Evolutionary conservation across 2,797 vertebrate species (phyloP), one percentile per base, ranked within the genome.

Genomic region (Myotis pilosus): DNA sequence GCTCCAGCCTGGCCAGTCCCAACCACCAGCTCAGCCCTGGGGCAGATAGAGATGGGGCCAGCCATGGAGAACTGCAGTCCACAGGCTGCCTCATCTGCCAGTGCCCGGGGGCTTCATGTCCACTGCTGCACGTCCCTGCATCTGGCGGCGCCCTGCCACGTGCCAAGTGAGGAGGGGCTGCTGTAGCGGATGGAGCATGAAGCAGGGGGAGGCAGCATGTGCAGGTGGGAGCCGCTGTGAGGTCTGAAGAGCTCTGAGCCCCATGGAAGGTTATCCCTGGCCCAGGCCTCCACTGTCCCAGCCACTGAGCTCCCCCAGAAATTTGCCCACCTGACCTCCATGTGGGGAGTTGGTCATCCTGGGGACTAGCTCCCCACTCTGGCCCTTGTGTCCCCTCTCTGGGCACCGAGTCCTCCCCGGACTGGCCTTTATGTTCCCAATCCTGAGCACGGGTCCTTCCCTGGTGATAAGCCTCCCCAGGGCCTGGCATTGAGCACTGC

Each of bases 151-250:
- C 38, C 74, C 22, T 23, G 15, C 41, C 6, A 0, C 6, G 15
- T 20, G 41, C 38, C 30, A 28, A 22, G 3, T 22, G 6, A 74
- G 53, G 2, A 25, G 4, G 20, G 51, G 44, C 20, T 1, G 9
- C 44, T 28, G 11, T 6, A 3, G 6, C 0, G 3, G 19, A 30
- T 3, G 8, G 22, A 5, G 3, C 15, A 44, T 8, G 15, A 28
- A 53, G 49, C 38, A 20, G 41, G 53, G 4, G 55, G 22, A 16
- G n/a, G 22, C 53, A 41, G 55, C 38, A 15, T 4, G 13, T 5
- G 47, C 1, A 5, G 25, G 3, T 22, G 33, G 44, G 41, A 60
- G 33, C 10, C 2, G 12, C 0, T 8, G 44, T 16, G 16, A 23
- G 51, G 4, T 38, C 60, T 15, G 12, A 3, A 41, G 25, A 49